These are phyloP conservation scores for Neodontobutis hainanensis DNA, from an alignment of 2,113 vertebrate species.

Conservation along the genomic window DNA sequence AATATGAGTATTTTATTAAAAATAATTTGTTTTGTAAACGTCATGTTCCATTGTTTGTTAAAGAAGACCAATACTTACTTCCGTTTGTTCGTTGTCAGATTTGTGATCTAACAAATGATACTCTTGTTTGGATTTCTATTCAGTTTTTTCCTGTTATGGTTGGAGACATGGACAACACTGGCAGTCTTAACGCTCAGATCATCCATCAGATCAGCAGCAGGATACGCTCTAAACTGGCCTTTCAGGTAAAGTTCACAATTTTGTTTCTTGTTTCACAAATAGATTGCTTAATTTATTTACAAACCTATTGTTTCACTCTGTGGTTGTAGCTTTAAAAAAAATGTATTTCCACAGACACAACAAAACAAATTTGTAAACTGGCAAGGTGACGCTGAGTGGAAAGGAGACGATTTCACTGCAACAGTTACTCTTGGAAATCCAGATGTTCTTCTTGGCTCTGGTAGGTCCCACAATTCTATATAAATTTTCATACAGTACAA, in stretches of 20 bases:
- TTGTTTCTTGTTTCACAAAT: not conserved
- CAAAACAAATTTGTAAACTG: constrained; percentile 91
- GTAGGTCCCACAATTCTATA: constrained; percentile 56
- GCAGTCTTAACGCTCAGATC: constrained; percentile 89
- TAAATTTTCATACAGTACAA: not conserved
- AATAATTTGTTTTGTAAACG: too few relatives aligned
- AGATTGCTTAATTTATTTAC: not conserved
- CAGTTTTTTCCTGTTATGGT: constrained; percentile 88
- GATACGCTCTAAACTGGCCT: constrained; percentile 86
- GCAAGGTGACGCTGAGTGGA: constrained; percentile 86
- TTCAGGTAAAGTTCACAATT: constrained; percentile 78
- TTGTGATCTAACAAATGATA: too few relatives aligned
- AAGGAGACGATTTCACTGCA: constrained; percentile 85
- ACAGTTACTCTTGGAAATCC: constrained; percentile 87
- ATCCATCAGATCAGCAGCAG: constrained; percentile 83
- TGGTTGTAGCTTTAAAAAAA: too few relatives aligned
- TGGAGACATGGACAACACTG: constrained; percentile 88
- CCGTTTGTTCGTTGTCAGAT: too few relatives aligned
- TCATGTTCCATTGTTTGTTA: too few relatives aligned
- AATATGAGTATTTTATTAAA: too few relatives aligned
- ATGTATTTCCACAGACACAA: constrained; percentile 79
- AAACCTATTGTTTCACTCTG: too few relatives aligned
- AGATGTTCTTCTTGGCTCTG: constrained; percentile 85
- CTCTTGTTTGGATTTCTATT: not conserved
- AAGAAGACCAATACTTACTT: too few relatives aligned